Percentiles rank a stretch among this genome's conserved stretches.
Evolutionary conservation across 2,888 invertebrate species (phyloP).

Genomic region (Ophion slaviceki): DNA sequence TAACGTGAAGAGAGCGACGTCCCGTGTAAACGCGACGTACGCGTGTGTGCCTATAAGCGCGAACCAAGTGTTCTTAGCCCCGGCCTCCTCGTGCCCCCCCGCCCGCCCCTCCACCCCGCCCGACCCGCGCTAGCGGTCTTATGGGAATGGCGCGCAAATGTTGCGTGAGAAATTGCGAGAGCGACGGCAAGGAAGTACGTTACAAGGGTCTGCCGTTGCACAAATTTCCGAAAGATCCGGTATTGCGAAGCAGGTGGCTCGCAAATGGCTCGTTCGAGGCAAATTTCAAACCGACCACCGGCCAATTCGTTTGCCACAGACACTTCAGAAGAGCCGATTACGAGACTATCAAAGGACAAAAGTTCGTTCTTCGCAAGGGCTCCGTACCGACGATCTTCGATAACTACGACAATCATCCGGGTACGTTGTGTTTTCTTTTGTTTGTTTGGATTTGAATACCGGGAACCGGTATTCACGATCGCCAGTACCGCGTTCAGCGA

Average conservation of each 20-base stretch:
- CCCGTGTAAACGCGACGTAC: constrained; percentile 72
- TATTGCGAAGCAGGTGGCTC: constrained; percentile 87
- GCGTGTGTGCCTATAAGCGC: constrained; percentile 42
- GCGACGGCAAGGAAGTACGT: constrained; percentile 86
- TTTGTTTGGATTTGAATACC: neutral
- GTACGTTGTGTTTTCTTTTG: constrained; percentile 61
- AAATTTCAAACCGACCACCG: constrained; percentile 85
- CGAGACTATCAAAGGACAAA: constrained; percentile 88
- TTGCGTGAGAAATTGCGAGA: constrained; percentile 87
- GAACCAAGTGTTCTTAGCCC: constrained; percentile 46
- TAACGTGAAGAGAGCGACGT: constrained; percentile 73
- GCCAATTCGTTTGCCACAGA: constrained; percentile 89
- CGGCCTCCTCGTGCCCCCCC: constrained; percentile 6
- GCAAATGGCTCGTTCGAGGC: constrained; percentile 86
- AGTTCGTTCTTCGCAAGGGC: constrained; percentile 89
- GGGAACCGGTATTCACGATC: neutral
- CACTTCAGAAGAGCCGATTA: constrained; percentile 91
- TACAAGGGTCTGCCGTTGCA: constrained; percentile 90
- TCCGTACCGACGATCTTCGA: constrained; percentile 90
- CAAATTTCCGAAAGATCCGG: constrained; percentile 88
- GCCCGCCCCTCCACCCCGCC: neutral
- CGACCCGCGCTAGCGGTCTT: constrained; percentile 65
- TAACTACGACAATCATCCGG: constrained; percentile 79
- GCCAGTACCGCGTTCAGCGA: neutral
- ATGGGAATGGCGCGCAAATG: constrained; percentile 87